These are phyloP conservation scores for Polyergus mexicanus DNA, from an alignment of 1,140 invertebrate genomes.

Conservation along the genomic window DNA sequence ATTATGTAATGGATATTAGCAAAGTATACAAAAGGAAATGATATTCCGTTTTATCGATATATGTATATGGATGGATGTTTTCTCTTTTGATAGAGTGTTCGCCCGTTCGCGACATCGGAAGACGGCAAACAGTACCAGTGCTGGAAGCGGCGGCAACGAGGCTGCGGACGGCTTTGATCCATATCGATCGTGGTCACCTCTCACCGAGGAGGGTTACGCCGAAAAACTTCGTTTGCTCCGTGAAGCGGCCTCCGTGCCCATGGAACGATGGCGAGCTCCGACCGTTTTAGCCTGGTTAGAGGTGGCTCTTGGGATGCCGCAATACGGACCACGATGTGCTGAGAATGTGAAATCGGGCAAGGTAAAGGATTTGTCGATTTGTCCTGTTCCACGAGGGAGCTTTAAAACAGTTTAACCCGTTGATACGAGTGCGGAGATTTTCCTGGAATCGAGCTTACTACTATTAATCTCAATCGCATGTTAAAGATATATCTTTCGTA, in stretches of 20 bases:
- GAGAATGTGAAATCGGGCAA: slow-evolving; percentile 98
- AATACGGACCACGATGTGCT: slow-evolving; percentile 95
- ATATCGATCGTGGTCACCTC: slow-evolving; percentile 90
- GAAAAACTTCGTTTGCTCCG: slow-evolving; percentile 93
- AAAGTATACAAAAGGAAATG: not conserved
- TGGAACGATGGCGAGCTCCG: slow-evolving; percentile 96
- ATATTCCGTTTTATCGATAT: not conserved
- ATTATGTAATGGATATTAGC: not conserved
- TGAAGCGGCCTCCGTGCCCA: slow-evolving; percentile 95
- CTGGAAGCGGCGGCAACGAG: slow-evolving; percentile 85
- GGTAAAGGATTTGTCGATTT: slow-evolving; percentile 85
- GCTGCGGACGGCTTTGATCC: slow-evolving; percentile 85
- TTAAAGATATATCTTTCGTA: not conserved
- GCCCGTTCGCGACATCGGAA: slow-evolving; percentile 94
- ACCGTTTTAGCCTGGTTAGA: slow-evolving; percentile 98
- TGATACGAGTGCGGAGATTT: not conserved
- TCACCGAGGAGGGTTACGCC: slow-evolving; percentile 94
- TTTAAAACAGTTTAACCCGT: slow-evolving; percentile 30
- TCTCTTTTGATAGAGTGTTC: slow-evolving; percentile 89
- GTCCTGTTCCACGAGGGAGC: not conserved
- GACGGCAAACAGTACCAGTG: slow-evolving; percentile 84
- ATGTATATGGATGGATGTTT: not conserved
- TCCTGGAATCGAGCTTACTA: not conserved
- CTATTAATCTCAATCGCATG: not conserved
- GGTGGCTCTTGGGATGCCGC: slow-evolving; percentile 96